phyloP scores from a whole-genome alignment of 2,113 vertebrate genomes.

The Corythaeola cristata region DNA sequence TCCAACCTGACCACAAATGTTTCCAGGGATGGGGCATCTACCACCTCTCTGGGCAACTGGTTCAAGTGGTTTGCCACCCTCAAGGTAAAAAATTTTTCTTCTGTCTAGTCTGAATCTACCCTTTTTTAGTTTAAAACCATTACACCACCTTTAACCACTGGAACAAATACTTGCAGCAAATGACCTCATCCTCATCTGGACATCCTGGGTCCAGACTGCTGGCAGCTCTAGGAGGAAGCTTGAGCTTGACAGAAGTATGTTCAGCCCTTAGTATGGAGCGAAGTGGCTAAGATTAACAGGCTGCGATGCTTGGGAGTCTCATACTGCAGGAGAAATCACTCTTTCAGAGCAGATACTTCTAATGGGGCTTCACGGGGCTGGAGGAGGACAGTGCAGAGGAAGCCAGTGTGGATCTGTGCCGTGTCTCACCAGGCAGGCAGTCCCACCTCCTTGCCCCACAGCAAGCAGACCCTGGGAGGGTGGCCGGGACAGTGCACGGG shows the following conservation, averaged over 20 bases:
- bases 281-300: neutral
- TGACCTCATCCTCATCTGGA: neutral
- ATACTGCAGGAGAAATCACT: neutral
- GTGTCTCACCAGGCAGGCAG: neutral
- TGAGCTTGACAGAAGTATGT: neutral
- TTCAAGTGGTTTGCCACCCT: too few species aligned
- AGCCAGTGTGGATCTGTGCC: neutral
- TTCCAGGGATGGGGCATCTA: too few species aligned
- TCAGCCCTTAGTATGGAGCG: neutral
- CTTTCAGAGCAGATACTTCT: neutral
- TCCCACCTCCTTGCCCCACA: neutral
- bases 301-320: neutral
- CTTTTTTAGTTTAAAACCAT: too few species aligned
- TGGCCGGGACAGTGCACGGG: neutral
- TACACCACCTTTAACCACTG: neutral
- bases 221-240: neutral
- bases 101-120: too few species aligned
- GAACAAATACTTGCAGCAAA: neutral
- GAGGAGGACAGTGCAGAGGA: neutral
- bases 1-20: too few species aligned
- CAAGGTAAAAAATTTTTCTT: too few species aligned
- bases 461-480: neutral
- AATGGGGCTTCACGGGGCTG: neutral
- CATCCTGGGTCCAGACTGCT: neutral
- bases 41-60: too few species aligned